Evolutionary conservation across 2,113 vertebrate genomes (phyloP).

Genomic region (Tachycineta bicolor): DNA sequence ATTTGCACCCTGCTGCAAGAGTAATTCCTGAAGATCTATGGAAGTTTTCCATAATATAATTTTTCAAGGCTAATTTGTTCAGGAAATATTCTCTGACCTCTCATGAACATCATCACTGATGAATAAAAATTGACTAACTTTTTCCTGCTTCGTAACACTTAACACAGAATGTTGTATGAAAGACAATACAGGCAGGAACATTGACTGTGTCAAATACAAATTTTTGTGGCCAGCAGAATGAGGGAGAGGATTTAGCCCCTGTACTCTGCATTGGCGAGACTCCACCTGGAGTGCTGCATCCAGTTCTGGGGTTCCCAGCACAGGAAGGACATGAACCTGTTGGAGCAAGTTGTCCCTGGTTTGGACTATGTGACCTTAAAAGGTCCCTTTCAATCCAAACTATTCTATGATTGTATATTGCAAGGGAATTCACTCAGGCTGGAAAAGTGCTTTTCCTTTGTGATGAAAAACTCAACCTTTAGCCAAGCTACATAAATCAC

Average conservation of each 20-base stretch:
- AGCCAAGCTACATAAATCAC: background rate
- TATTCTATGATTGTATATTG: background rate
- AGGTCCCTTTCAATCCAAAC: background rate
- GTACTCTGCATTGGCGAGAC: fast-evolving
- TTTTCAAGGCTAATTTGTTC: background rate
- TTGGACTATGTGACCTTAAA: background rate
- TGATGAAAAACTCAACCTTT: background rate
- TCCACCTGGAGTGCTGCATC: background rate
- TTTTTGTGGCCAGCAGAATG: background rate
- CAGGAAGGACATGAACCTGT: background rate
- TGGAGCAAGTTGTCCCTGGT: background rate
- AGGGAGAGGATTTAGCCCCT: background rate
- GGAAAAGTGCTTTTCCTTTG: background rate
- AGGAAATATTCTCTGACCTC: background rate
- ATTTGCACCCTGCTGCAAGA: background rate
- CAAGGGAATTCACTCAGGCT: background rate
- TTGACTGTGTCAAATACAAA: background rate
- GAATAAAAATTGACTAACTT: background rate
- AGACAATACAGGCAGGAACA: background rate
- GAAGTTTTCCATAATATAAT: background rate
- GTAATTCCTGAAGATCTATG: background rate
- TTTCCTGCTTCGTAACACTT: background rate
- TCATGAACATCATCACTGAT: background rate
- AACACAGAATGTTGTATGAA: background rate
- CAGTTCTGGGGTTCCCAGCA: background rate